Conservation (phyloP, 2,888 invertebrate species). For the Dusona sp. region DNA sequence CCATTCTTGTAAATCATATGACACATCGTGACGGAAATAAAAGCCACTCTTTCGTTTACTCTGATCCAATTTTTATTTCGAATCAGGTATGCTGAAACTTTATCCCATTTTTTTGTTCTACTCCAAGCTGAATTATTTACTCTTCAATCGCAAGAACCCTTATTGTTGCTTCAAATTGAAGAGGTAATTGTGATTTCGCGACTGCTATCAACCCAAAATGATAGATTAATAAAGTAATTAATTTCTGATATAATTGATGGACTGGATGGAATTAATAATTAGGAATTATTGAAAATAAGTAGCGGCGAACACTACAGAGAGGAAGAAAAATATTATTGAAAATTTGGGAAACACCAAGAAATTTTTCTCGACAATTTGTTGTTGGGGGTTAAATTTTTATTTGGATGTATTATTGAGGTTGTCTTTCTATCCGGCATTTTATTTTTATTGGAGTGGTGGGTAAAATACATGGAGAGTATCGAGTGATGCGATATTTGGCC, state of each 20-base stretch:
- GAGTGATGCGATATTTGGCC: constrained; percentile 63
- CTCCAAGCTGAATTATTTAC: no score
- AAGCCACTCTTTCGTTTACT: no score
- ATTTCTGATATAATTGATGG: not conserved
- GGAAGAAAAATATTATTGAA: not conserved
- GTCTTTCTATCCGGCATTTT: not conserved
- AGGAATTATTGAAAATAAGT: not conserved
- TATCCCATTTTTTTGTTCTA: no score
- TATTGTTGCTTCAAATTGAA: no score
- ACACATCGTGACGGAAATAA: no score
- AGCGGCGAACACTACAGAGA: not conserved
- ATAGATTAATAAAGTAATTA: not conserved
- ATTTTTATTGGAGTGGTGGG: constrained; percentile 33
- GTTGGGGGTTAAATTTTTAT: not conserved
- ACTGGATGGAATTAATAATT: not conserved
- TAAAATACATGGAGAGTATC: constrained; percentile 38
- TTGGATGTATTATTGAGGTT: not conserved
- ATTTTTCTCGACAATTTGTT: not conserved
- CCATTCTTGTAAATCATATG: no score
- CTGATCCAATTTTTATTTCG: no score
- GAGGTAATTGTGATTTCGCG: no score
- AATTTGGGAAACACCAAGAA: not conserved
- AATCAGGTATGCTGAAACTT: no score
- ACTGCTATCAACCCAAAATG: not conserved
- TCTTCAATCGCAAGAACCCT: no score